These are phyloP conservation scores for Agrochola circellaris DNA, from an alignment of 2,888 invertebrate species.

Conservation along the genomic window DNA sequence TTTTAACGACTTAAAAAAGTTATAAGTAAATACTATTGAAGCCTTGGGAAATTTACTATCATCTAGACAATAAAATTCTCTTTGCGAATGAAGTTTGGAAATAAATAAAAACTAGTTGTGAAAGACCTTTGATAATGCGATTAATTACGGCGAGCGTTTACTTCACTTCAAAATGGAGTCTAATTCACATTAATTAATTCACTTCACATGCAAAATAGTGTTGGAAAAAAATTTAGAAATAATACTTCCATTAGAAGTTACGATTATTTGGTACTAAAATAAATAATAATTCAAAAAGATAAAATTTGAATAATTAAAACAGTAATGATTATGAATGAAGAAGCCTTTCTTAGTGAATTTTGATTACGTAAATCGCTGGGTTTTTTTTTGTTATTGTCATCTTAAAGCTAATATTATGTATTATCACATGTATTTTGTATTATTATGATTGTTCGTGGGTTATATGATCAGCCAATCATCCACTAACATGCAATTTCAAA, in stretches of 20 bases:
- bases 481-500: neutral
- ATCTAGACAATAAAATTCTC: neutral
- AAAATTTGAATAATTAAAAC: neutral
- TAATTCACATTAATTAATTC: conserved; percentile 13
- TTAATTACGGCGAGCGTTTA: conserved; percentile 12
- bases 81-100: conserved; percentile 17
- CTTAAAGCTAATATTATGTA: neutral
- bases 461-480: neutral
- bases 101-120: conserved; percentile 3
- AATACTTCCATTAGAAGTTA: neutral
- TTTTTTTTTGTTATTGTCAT: neutral
- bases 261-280: neutral
- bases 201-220: conserved; percentile 4
- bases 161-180: conserved; percentile 20
- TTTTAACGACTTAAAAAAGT: neutral
- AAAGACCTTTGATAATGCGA: conserved; percentile 23
- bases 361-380: no score
- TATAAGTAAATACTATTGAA: neutral
- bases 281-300: neutral
- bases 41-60: neutral
- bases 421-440: neutral
- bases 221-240: conserved; percentile 21
- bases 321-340: no score
- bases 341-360: neutral
- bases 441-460: neutral